Conservation (phyloP, 2,888 invertebrate species). For the Meliscaeva auricollis region DNA sequence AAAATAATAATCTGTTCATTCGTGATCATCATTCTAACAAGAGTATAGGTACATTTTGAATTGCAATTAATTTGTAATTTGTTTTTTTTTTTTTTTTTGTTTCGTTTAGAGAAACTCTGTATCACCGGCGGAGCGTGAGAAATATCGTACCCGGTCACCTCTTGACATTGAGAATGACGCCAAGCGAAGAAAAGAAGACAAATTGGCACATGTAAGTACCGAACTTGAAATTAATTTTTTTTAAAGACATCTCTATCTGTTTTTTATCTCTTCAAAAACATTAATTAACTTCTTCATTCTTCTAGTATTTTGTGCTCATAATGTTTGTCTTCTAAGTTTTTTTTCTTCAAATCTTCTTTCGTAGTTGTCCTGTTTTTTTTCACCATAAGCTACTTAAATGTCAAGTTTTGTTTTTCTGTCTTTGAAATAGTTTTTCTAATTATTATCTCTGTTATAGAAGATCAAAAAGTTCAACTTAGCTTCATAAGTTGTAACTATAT, state of each 20-base stretch:
- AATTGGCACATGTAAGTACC: constrained; percentile 92
- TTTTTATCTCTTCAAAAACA: constrained; percentile 44
- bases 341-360: background rate
- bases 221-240: constrained; percentile 28
- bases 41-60: too few species aligned
- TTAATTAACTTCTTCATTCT: background rate
- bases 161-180: constrained; percentile 90
- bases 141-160: constrained; percentile 92
- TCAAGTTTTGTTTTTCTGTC: background rate
- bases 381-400: background rate
- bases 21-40: too few species aligned
- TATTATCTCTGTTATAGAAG: background rate
- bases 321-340: constrained; percentile 52
- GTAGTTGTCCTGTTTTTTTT: background rate
- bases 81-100: constrained; percentile 34
- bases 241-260: constrained; percentile 16
- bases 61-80: constrained; percentile 52
- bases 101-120: constrained; percentile 89
- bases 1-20: too few species aligned
- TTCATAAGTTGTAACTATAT: background rate
- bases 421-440: background rate
- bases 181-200: constrained; percentile 94
- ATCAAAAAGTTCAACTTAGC: constrained; percentile 4
- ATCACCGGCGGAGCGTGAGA: constrained; percentile 92
- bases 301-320: constrained; percentile 41